A percentile compares a stretch with the other conserved stretches of the same genome.
Evolutionary conservation across 2,113 vertebrate genomes (phyloP).

Genomic region (Tichodroma muraria): DNA sequence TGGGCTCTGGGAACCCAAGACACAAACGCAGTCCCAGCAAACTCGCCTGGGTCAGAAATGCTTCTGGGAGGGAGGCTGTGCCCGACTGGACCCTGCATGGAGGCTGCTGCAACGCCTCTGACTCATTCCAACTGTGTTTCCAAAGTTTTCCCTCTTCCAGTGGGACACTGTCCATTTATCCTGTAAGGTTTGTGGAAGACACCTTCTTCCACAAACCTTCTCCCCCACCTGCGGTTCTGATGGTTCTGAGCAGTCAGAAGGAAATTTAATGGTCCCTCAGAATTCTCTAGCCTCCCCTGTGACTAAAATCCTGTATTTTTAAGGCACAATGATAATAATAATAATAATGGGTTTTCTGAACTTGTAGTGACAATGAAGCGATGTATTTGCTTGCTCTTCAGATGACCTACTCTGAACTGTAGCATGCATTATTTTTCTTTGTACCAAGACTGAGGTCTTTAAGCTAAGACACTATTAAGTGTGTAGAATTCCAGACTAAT

Average conservation of each 20-base stretch:
- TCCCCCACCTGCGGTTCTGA: neutral
- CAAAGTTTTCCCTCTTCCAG: neutral
- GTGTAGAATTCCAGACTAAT: neutral
- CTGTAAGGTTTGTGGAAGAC: too few species aligned
- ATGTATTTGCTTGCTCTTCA: conserved; percentile 3
- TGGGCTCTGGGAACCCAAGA: neutral
- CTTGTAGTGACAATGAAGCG: neutral
- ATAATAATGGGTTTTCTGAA: neutral
- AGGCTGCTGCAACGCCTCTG: neutral
- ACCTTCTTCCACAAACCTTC: neutral
- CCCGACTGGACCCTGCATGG: neutral
- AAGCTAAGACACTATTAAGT: neutral
- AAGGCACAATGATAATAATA: neutral
- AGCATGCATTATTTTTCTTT: neutral
- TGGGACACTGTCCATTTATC: neutral
- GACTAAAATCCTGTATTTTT: neutral
- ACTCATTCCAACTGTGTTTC: neutral
- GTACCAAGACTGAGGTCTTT: neutral
- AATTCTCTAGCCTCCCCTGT: neutral
- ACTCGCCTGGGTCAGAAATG: fast-evolving
- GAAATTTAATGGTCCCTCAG: neutral
- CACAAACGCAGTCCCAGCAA: neutral
- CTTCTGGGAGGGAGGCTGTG: neutral
- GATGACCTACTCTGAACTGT: neutral
- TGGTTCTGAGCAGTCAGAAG: neutral